Evolutionary conservation across 2,113 vertebrate species (phyloP).

Genomic region (Chaenocephalus aceratus): DNA sequence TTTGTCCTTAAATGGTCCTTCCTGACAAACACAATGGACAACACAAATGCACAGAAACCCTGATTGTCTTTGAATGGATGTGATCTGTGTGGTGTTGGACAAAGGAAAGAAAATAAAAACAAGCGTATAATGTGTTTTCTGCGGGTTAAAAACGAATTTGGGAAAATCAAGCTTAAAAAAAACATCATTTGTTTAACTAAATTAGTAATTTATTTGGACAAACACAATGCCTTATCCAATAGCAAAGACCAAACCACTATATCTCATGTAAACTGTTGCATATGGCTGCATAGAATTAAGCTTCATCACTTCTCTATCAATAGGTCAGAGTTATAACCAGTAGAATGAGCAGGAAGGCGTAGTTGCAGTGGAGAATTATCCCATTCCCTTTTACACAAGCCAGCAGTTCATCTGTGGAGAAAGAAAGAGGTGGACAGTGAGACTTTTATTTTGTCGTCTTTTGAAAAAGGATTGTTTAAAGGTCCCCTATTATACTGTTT

Average conservation of each 20-base stretch:
- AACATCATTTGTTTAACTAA: not conserved
- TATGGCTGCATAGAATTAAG: not conserved
- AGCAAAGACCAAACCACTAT: not conserved
- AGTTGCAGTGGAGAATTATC: conserved; percentile 17
- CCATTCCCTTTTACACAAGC: conserved; percentile 45
- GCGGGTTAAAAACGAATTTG: not conserved
- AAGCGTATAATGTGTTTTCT: too few species aligned
- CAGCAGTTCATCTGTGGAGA: conserved; percentile 57
- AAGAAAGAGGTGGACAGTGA: conserved; percentile 14
- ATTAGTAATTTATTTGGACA: too few species aligned
- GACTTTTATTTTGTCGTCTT: not conserved
- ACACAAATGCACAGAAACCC: conserved; percentile 6
- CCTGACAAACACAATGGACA: not conserved
- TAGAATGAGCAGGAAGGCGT: conserved; percentile 38
- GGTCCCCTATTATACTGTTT: too few species aligned
- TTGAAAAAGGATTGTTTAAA: not conserved
- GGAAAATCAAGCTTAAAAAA: not conserved
- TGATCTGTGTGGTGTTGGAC: not conserved
- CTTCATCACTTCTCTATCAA: not conserved
- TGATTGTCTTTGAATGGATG: not conserved
- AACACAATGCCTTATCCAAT: too few species aligned
- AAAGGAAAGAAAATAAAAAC: not conserved
- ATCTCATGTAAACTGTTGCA: conserved; percentile 10
- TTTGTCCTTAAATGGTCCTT: not conserved
- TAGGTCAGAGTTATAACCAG: conserved; percentile 36